These are phyloP conservation scores for Hippolais icterina DNA, from an alignment of 2,113 vertebrate genomes.

Conservation along the genomic window DNA sequence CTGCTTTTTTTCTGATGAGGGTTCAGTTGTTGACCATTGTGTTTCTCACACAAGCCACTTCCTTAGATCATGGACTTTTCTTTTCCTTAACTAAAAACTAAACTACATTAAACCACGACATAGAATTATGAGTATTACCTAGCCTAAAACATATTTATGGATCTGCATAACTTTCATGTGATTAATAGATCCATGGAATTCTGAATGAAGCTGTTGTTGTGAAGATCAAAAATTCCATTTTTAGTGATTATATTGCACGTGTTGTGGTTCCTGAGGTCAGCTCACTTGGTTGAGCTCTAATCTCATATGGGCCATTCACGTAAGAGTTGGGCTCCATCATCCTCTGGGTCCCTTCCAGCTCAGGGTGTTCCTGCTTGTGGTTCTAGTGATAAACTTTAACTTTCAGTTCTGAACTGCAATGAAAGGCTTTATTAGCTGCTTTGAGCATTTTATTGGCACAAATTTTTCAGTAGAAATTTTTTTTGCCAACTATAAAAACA, in stretches of 20 bases:
- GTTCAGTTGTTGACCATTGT: background rate
- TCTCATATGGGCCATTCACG: accelerated
- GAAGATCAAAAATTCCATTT: background rate
- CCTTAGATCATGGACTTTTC: background rate
- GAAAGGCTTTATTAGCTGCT: background rate
- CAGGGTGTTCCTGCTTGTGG: background rate
- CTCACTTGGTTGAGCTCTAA: background rate
- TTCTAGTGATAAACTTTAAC: background rate
- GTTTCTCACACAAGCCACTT: background rate
- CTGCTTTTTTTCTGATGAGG: background rate
- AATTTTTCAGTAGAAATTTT: background rate
- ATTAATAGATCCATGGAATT: background rate
- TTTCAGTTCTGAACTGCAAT: background rate
- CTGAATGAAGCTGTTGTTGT: background rate
- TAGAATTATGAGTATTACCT: background rate
- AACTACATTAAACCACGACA: background rate
- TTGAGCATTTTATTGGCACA: background rate
- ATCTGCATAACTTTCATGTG: background rate
- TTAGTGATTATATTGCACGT: background rate
- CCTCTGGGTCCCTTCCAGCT: background rate
- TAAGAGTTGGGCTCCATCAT: background rate
- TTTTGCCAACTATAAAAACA: background rate
- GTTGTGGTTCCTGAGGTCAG: background rate
- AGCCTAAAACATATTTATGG: background rate
- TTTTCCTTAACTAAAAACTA: background rate